Evolutionary conservation across 2,888 invertebrate species (phyloP), one percentile per base, ranked within the genome.

Genomic region (Cactoblastis cactorum): DNA sequence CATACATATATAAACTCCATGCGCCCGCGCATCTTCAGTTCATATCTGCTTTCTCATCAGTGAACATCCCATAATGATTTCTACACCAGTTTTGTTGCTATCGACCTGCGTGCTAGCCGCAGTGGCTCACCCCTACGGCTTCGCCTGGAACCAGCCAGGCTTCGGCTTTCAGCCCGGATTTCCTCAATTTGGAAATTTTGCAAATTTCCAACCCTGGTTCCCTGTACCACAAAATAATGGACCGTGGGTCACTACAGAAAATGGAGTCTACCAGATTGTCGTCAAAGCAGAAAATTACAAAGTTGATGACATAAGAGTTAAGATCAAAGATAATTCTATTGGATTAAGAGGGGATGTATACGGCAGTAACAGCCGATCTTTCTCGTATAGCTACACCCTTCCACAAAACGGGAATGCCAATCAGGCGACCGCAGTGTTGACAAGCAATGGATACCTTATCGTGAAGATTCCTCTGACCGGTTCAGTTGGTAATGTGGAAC

Each of bases 51-150:
- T 11, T 3, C 32, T n/a, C 9, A 43, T 11, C 15, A 28, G 43
- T 43, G 28, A 43, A 43, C 43, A 28, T 24, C 12, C 2, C 41
- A 24, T 6, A 4, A 41, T 43, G 43, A 43, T 43, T 43, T 43
- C 43, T 11, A 24, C 28, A 9, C 15, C 43, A 43, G 15, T 43
- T 8, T 28, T 43, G 2, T 4, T 43, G 17, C 17, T 43, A 1
- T 43, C 43, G 0, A 15, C 28, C 1, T 43, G 43, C 15, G 43
- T 28, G 5, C 17, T 43, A 12, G 43, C 43, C 3, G 8, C 43
- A 5, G 43, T 43, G 15, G 43, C 28, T 14, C 43, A 43, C 0
- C 43, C 43, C 2, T 43, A 17, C 17, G 24, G 28, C 28, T 43
- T 14, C n/a, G 41, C 12, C 2, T 43, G 28, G 28, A 43, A 24